These are phyloP conservation scores for Lacerta bilineata DNA, from an alignment of 2,797 vertebrate species.

Conservation along the genomic window DNA sequence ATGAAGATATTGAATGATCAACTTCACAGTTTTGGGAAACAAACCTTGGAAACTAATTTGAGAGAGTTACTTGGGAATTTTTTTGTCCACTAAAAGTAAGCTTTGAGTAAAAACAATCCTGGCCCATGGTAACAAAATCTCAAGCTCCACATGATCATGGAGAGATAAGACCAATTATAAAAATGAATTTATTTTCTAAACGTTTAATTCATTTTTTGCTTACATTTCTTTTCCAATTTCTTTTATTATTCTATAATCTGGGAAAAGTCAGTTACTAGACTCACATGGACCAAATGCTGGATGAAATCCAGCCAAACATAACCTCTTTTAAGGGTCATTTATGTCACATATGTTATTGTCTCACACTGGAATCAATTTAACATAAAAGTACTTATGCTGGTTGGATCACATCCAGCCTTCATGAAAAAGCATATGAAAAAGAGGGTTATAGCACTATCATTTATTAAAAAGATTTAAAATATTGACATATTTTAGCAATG, in stretches of 20 bases:
- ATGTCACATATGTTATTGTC: not conserved
- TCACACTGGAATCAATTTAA: not conserved
- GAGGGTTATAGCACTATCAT: not conserved
- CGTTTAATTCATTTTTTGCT: not conserved
- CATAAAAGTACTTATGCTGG: constrained; percentile 12
- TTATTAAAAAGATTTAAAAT: not conserved
- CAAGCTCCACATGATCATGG: not conserved
- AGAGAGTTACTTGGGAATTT: not conserved
- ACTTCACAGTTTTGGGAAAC: not conserved
- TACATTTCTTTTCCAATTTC: no score
- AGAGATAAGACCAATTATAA: not conserved
- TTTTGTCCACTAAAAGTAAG: not conserved
- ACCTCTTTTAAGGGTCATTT: not conserved
- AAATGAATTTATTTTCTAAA: not conserved
- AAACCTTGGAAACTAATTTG: not conserved
- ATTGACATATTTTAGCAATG: not conserved
- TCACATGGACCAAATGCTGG: not conserved
- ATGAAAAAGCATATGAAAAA: not conserved
- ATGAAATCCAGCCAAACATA: not conserved
- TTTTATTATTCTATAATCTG: not conserved
- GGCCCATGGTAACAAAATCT: not conserved
- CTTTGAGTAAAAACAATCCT: constrained; percentile 3
- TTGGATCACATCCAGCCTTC: constrained; percentile 4
- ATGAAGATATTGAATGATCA: not conserved
- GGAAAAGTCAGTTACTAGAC: not conserved